Base-by-base conservation (phyloP, 2,113 vertebrate genomes). In the Corydoras sp. region DNA sequence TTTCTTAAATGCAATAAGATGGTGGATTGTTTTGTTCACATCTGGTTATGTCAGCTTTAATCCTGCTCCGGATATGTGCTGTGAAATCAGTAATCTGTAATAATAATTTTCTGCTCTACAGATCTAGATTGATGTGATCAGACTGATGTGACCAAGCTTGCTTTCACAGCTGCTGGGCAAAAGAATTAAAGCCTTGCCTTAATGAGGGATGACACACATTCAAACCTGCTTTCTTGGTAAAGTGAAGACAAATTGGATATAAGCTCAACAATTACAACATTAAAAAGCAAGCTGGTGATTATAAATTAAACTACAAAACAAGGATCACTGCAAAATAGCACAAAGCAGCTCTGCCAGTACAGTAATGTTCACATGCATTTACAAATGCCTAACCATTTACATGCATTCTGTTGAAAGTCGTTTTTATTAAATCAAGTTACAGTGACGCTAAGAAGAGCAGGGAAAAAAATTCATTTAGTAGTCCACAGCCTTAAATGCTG, bases 21-120 rank as follows among this genome's bases (percentile, higher is more conserved):
- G 55, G 50, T 35, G 59, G 53, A 58, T 71, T 68, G 68, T 68
- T 74, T 75, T 75, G 76, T 76, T 73, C 74, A 76, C 74, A 79
- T 76, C 70, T 73, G 74, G 71, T 66, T 32, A 56, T 35, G 64
- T 29, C 65, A n/a, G 58, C 13, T 66, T 32, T 79, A 79, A 79
- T 79, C 74, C 62, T n/a, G 29, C 48, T 61, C 51, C 13, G 49
- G 70, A 69, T 64, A 60, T 31, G 10, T 59, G 70, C 58, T 65
- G 58, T 69, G 62, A 76, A 61, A 73, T 75, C 62, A 63, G 62
- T 79, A 73, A 79, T 76, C 77, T 76, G 62, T 51, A 76, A 12
- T 76, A 76, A 76, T 74, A 65, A 79, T 76, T 73, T 76, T 73
- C 59, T 62, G 74, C 70, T 69, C 70, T 75, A 58, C 51, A 67